phyloP scores from a whole-genome alignment of 2,888 invertebrate species.

The Amblyjoppa proteus region DNA sequence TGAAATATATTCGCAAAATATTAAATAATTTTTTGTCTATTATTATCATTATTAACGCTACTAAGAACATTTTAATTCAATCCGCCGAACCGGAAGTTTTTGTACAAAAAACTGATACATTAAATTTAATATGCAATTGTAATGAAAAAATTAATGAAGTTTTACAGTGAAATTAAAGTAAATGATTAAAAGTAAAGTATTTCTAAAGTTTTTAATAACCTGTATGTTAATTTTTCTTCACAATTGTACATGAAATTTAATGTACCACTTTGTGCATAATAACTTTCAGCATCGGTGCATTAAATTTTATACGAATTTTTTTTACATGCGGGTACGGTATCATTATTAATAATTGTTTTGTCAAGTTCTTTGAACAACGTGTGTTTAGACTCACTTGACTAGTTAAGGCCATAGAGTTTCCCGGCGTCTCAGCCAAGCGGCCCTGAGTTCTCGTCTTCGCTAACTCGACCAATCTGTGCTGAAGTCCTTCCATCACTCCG shows the following conservation, averaged over 20 bases:
- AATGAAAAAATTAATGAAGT: no score
- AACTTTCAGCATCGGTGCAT: no score
- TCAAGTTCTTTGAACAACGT: neutral
- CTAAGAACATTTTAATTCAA: neutral
- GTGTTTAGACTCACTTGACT: slow-evolving; percentile 86
- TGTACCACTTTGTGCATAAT: no score
- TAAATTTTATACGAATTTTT: no score
- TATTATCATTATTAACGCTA: neutral
- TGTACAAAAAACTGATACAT: neutral
- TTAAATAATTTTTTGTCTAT: neutral
- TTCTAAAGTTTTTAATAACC: no score
- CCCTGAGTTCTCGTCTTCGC: slow-evolving; percentile 88
- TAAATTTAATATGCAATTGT: no score
- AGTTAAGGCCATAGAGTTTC: slow-evolving; percentile 90
- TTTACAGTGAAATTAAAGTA: no score
- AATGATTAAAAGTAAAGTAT: no score
- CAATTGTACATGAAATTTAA: no score
- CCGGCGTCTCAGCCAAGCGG: slow-evolving; percentile 88
- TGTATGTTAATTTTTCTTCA: no score
- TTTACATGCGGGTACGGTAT: no score
- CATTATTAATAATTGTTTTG: neutral
- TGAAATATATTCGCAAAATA: neutral
- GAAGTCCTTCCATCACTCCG: slow-evolving; percentile 96
- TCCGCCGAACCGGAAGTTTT: no score
- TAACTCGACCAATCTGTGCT: slow-evolving; percentile 90